A percentile compares a stretch with the other conserved stretches of the same genome.
phyloP scores from a whole-genome alignment of 1,140 invertebrate genomes.

The Drosophila erecta region DNA sequence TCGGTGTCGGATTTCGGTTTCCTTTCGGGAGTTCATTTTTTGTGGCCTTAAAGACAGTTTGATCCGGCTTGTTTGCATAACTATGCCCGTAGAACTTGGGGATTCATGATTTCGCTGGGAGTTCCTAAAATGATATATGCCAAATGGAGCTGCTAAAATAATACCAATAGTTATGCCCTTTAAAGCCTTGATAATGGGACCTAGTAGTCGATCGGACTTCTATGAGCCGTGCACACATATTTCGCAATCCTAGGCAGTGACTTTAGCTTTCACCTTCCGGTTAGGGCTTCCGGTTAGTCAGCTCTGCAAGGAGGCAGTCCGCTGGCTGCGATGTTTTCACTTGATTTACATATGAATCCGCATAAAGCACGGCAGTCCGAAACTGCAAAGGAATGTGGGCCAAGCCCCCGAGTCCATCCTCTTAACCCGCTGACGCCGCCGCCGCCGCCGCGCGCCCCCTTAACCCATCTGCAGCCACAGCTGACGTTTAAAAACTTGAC shows the following conservation, averaged over 20 bases:
- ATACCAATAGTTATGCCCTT: too few species aligned
- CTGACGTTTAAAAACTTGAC: slow-evolving; percentile 73
- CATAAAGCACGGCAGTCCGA: slow-evolving; percentile 61
- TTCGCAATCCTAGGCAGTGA: neutral
- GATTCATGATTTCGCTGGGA: slow-evolving; percentile 2
- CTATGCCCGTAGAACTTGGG: slow-evolving; percentile 7
- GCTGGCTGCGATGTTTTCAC: slow-evolving; percentile 51
- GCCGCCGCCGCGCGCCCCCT: neutral
- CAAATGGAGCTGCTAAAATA: too few species aligned
- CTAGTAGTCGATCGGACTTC: too few species aligned
- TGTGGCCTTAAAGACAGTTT: slow-evolving; percentile 6
- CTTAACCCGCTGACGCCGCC: slow-evolving; percentile 20
- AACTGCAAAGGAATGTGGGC: slow-evolving; percentile 64
- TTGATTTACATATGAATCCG: slow-evolving; percentile 74
- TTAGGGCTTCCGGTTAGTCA: slow-evolving; percentile 34
- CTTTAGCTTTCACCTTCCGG: slow-evolving; percentile 10
- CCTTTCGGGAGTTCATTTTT: slow-evolving; percentile 13
- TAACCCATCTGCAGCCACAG: slow-evolving; percentile 42
- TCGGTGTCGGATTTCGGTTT: slow-evolving; percentile 21
- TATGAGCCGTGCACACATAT: neutral
- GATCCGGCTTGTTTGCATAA: slow-evolving; percentile 2
- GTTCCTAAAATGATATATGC: too few species aligned
- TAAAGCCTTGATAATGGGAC: too few species aligned
- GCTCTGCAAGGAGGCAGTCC: slow-evolving; percentile 9
- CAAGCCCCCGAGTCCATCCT: slow-evolving; percentile 43